Percentiles rank a stretch among this genome's conserved stretches.
Conservation (phyloP, 2,797 vertebrate species). For the Rhyacichthys aspro region DNA sequence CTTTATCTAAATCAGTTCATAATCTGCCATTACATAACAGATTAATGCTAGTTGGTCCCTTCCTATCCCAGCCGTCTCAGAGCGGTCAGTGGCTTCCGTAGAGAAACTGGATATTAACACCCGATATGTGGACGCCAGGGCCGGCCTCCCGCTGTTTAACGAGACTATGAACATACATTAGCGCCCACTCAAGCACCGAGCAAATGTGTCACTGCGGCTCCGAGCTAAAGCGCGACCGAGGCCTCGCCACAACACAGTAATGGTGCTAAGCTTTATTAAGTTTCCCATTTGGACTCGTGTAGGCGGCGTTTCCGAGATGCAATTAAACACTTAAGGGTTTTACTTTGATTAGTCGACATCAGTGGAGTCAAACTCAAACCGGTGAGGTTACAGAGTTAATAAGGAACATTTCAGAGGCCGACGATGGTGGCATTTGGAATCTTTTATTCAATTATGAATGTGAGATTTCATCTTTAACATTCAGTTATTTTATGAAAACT, state of each 20-base stretch:
- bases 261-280: constrained; percentile 46
- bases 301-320: constrained; percentile 20
- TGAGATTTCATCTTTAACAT: no score
- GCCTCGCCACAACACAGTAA: constrained; percentile 14
- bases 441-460: no score
- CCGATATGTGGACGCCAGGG: constrained; percentile 28
- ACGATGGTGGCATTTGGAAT: no score
- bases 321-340: constrained; percentile 35
- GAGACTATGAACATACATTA: not conserved
- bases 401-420: no score
- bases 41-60: no score
- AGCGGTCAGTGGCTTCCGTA: constrained; percentile 16
- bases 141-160: constrained; percentile 12
- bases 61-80: not conserved
- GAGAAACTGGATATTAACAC: constrained; percentile 33
- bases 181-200: constrained; percentile 8
- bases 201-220: not conserved
- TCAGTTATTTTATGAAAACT: no score
- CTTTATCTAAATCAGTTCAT: no score
- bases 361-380: no score
- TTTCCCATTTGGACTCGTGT: constrained; percentile 28
- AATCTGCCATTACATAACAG: no score
- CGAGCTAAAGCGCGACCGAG: no score
- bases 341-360: constrained; percentile 19
- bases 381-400: no score